phyloP scores from a whole-genome alignment of 2,113 vertebrate genomes.

The Trachemys scripta region DNA sequence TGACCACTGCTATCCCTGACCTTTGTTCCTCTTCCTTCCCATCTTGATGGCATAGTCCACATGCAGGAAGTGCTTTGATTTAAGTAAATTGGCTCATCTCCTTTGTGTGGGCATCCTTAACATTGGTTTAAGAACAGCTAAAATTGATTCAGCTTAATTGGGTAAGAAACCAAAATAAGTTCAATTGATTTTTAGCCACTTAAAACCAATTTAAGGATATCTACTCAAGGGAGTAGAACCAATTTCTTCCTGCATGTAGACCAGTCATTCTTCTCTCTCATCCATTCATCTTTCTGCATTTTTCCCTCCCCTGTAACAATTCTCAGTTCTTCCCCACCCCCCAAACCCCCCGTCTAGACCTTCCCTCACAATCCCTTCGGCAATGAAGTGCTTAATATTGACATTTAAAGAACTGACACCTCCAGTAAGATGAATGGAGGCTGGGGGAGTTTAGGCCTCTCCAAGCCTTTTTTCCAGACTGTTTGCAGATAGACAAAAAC shows the following conservation, averaged over 20 bases:
- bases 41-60: background rate
- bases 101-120: background rate
- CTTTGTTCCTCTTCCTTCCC: background rate
- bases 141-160: background rate
- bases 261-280: background rate
- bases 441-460: background rate
- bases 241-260: background rate
- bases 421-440: background rate
- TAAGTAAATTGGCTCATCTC: background rate
- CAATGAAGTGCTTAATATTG: background rate
- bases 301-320: too few species aligned
- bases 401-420: background rate
- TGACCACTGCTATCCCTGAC: fast-evolving
- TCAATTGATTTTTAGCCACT: background rate
- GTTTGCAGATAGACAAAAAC: background rate
- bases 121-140: background rate
- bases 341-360: too few species aligned
- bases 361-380: background rate
- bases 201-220: too few species aligned
- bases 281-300: background rate
- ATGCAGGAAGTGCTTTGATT: background rate
- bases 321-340: background rate
- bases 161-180: background rate
- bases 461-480: background rate
- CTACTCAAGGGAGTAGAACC: background rate